These are phyloP conservation scores for Eupsittula cactorum DNA, from an alignment of 2,113 vertebrate species.

Conservation along the genomic window DNA sequence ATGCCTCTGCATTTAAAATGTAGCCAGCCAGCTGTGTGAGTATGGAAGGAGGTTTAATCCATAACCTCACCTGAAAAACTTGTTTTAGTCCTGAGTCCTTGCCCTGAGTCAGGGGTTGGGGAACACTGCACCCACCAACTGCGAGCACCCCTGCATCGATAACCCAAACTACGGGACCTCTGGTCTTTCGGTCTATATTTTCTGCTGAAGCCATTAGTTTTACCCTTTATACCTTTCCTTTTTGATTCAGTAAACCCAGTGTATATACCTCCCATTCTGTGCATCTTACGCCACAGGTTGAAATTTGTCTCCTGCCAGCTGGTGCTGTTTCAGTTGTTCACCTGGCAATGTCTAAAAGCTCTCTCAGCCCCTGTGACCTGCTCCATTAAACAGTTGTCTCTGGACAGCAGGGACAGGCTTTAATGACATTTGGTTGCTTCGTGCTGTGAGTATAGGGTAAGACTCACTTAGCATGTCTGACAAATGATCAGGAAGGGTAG, in stretches of 20 bases:
- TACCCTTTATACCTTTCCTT: not conserved
- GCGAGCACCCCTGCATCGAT: not conserved
- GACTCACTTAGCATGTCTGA: not conserved
- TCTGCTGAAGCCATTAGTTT: not conserved
- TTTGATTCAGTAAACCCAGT: not conserved
- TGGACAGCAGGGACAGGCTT: not conserved
- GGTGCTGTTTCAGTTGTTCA: not conserved
- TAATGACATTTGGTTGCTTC: not conserved
- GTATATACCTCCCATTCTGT: not conserved
- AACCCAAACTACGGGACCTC: not conserved
- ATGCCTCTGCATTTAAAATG: fast-evolving
- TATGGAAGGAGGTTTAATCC: not conserved
- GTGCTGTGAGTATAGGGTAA: not conserved
- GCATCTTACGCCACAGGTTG: not conserved
- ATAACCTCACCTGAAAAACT: not conserved
- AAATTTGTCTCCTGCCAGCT: not conserved
- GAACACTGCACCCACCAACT: not conserved
- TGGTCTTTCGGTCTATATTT: not conserved
- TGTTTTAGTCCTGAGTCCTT: not conserved
- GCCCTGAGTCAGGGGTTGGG: not conserved
- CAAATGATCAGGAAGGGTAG: not conserved
- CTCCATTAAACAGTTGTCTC: not conserved
- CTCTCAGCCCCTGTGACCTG: not conserved
- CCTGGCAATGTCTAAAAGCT: not conserved
- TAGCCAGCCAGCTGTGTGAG: not conserved